Evolutionary conservation across 2,888 invertebrate species (phyloP), one percentile per base, ranked within the genome.

Genomic region (Agrotis segetum): DNA sequence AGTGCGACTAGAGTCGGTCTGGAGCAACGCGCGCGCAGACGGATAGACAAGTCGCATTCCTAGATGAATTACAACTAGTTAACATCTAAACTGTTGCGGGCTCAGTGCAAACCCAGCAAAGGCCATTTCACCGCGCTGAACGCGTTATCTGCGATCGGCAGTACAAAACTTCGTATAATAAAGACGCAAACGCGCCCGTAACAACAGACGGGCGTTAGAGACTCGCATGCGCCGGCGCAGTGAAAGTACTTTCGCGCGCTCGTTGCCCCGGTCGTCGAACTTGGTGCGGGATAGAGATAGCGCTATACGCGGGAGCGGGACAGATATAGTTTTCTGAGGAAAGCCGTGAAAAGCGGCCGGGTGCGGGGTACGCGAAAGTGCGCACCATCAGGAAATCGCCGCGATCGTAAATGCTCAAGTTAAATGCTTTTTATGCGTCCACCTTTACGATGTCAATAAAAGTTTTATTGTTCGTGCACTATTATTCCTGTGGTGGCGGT

Each of bases 231-330:
- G 93, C 92, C 87, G 79, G 92, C 94, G 93, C 95, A 95, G 96
- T 95, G 95, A 96, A 96, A 96, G 96, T 96, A 94, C 95, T 96
- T 96, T 96, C 96, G 94, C 95, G 95, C 93, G 95, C 94, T 91
- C 94, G 91, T 91, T 92, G 95, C 92, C 94, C 94, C 94, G 96
- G 95, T 95, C 96, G 93, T 90, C 92, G 94, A 95, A 92, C 94
- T 91, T 91, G 88, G 90, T 79, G 88, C 55, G 87, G 73, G 89
- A 90, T 83, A 77, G 90, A 88, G 91, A 91, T 85, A 79, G 80
- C 74, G 80, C 85, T 71, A 82, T 85, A 86, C 81, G 76, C 34
- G 65, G 77, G 91, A 94, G 85, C 85, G 89, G 84, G 95, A 94
- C 83, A 77, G 86, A 72, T 87, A 87, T 89, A 91, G 79, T 90